Evolutionary conservation across 2,113 vertebrate species (phyloP).

Genomic region (Callipepla californica): DNA sequence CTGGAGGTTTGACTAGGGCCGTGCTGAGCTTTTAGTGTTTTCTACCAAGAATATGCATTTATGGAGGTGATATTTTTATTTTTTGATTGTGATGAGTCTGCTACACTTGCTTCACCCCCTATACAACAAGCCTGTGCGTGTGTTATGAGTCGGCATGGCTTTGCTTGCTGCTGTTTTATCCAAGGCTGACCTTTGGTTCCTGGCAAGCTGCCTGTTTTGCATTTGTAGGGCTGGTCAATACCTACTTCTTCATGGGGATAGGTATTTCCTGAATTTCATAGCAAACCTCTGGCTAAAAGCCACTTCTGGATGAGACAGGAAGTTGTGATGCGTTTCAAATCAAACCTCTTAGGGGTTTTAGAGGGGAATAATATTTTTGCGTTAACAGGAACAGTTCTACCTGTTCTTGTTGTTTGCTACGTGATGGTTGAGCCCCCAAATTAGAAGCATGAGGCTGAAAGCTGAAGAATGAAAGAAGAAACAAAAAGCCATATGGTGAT

Average conservation of each 20-base stretch:
- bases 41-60: neutral
- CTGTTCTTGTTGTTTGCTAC: neutral
- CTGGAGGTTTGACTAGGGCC: neutral
- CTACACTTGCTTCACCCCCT: neutral
- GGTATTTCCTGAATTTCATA: neutral
- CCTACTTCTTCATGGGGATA: neutral
- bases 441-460: constrained; percentile 25
- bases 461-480: constrained; percentile 49
- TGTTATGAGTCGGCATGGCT: neutral
- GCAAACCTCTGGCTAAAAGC: neutral
- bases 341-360: neutral
- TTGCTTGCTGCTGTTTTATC: neutral
- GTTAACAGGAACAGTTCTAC: neutral
- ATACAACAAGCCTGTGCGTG: neutral
- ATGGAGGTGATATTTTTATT: neutral
- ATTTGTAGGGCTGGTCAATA: constrained; percentile 8
- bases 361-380: neutral
- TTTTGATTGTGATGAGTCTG: neutral
- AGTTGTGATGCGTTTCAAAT: neutral
- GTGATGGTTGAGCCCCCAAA: constrained; percentile 12
- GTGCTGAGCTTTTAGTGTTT: neutral
- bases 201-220: constrained; percentile 4
- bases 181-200: neutral
- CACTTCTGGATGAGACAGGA: neutral
- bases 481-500: constrained; percentile 61